Base-by-base conservation (phyloP, 1,140 invertebrate species). In the Trichonephila clavipes region DNA sequence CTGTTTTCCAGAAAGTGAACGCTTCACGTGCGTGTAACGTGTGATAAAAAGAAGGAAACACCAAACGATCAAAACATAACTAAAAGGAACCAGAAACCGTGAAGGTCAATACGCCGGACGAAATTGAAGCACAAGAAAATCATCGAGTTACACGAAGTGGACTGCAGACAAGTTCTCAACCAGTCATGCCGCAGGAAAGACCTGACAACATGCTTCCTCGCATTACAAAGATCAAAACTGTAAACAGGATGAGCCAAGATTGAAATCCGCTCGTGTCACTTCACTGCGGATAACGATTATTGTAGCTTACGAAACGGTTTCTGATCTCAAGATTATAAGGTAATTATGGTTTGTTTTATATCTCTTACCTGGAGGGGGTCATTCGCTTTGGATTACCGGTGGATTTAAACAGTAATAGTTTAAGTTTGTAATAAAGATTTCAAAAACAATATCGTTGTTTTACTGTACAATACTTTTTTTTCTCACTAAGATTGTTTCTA, bases 41-140 rank as follows among this genome's bases (percentile, higher is more conserved):
- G 72, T 77, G 28, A 77, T 59, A 24, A 85, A 19, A 2, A 44
- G 44, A 8, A 16, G 28, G 21, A 28, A 85, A 24, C 58, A 85
- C 44, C 24, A 51, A 14, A 28, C 40, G 16, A 51, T 5, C n/a
- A 85, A n/a, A 21, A 12, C 82, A 58, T 10, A n/a, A 59, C 59
- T 85, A 85, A 85, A 85, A 85, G 21, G 21, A 85, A 85, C 58
- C 24, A 51, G 58, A 59, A 58, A 85, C 21, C 44, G 8, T 85
- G 82, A 85, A 58, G 58, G 58, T 58, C 82, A 14, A n/a, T 85
- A 58, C 58, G 82, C 58, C 58, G 82, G 34, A 40, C 28, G 14
- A 19, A 77, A 51, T 10, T 34, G 24, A 40, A 40, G 14, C 28
- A 77, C 2, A 40, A 34, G 28, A 77, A 40, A 34, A 69, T 69